Base-by-base conservation (phyloP, 2,113 vertebrate genomes). In the Acrocephalus arundinaceus region DNA sequence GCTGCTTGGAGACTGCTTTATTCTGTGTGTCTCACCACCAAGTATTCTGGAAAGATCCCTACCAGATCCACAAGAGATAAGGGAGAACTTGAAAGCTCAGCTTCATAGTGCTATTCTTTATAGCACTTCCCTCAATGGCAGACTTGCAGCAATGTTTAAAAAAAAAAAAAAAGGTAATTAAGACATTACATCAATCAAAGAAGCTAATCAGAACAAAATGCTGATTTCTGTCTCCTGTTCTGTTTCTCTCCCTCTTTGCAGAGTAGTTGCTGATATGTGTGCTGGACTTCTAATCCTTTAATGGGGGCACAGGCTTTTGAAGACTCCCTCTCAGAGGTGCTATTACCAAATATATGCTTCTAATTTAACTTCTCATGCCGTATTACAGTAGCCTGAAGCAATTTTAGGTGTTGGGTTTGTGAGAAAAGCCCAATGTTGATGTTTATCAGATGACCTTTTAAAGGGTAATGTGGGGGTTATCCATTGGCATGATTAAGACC, bases 391-490 rank as follows among this genome's bases (percentile, higher is more conserved):
- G 95, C 92, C 87, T 94, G 89, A 68, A 92, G 91, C 94, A 92
- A 94, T 91, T 71, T 80, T 75, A 98, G 95, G 97, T 98, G 97
- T 97, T 97, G 95, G 97, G 96, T 98, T 97, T 98, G 97, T 99
- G 98, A 98, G 98, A 98, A 98, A 98, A 98, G 92, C 96, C 95
- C 96, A 93, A 25, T 95, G 90, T 89, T 98, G 98, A 98, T 98
- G 97, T 98, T 98, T 99, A 98, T 99, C 98, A 98, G 98, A 98
- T 99, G 98, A 99, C 98, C 98, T 97, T 98, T 98, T 97, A 97
- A 98, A 97, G 98, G 97, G 97, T 98, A 98, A 98, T 97, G 93
- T 97, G 89, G 89, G 96, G 97, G 97, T 98, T 98, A 98, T 97
- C 97, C 96, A 97, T 67, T 87, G 97, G 97, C 97, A 94, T 98